Evolutionary conservation across 2,113 vertebrate species (phyloP).

Genomic region (Neofelis nebulosa): DNA sequence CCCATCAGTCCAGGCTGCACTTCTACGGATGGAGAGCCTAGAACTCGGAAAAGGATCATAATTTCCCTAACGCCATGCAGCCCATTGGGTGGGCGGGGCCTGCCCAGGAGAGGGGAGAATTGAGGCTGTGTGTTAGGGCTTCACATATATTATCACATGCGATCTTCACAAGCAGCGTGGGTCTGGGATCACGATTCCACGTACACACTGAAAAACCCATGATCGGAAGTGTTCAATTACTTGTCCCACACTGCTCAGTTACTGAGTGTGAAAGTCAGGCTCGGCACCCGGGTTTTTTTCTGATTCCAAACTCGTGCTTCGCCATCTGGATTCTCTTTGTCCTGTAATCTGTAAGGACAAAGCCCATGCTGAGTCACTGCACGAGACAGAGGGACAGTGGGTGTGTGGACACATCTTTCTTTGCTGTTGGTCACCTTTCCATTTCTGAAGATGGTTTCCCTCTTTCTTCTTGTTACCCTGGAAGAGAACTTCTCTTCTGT

Average conservation of each 20-base stretch:
- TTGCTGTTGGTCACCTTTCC: background rate
- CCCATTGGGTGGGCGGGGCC: background rate
- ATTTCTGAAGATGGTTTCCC: background rate
- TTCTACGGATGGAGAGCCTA: background rate
- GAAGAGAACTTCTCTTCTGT: background rate
- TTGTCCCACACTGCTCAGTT: background rate
- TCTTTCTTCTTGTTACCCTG: background rate
- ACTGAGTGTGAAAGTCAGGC: background rate
- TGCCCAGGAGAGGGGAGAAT: background rate
- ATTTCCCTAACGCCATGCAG: too few species aligned
- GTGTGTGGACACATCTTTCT: background rate
- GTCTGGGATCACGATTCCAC: background rate
- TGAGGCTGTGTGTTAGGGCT: too few species aligned
- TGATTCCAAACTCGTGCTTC: background rate
- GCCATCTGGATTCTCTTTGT: background rate
- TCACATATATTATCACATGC: accelerated
- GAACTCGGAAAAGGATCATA: background rate
- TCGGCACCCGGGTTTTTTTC: background rate
- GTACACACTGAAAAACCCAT: background rate
- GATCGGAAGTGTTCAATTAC: background rate
- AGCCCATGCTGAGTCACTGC: background rate
- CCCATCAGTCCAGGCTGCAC: background rate
- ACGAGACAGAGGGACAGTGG: background rate
- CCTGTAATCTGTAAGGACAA: background rate
- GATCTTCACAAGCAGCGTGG: background rate